Base-by-base conservation (phyloP, 2,113 vertebrate species). In the Sinocyclocheilus anophthalmus region DNA sequence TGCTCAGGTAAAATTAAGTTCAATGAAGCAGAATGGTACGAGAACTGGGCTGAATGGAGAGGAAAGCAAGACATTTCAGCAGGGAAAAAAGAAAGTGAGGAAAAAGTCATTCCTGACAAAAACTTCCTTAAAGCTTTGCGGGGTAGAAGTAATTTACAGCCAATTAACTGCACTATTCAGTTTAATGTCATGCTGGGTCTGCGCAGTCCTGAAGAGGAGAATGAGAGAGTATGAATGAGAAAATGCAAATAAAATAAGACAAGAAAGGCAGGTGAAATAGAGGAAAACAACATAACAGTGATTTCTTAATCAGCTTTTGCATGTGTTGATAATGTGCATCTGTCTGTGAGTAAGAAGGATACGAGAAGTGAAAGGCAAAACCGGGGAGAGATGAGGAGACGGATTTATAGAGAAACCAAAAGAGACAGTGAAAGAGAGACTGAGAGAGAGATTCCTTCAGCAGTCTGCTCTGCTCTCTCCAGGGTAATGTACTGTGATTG, bases 401-500 rank as follows among this genome's bases (percentile, higher is more conserved):
- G 30, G 76, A 85, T 26, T 83, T 39, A 85, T 61, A 85, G 65
- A 82, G 33, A 39, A 45, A 72, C 26, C 63, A 70, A 81, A 18
- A 11, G 33, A 76, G 84, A 87, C 39, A 22, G 26, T 20, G n/a
- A 86, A 39, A 70, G 37, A 61, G 59, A 81, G 22, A 85, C 33
- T 6, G 33, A 84, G 45, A 73, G 65, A 82, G 57, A 55, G 26
- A 80, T 61, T 81, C 39, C 78, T 65, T 45, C 14, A 63, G 78
- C 78, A 63, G 80, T 55, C 80, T 69, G 80, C 61, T 81, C 42
- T n/a, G 22, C 26, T 53, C 83, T 81, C 69, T 81, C 76, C 42
- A 16, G 77, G 76, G 84, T 88, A 85, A 92, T 92, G 87, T 89
- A 87, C 88, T 37, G 78, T 33, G 77, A 86, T 81, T 55, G 75